Conservation (phyloP, 2,888 invertebrate genomes). For the Acleris literana region DNA sequence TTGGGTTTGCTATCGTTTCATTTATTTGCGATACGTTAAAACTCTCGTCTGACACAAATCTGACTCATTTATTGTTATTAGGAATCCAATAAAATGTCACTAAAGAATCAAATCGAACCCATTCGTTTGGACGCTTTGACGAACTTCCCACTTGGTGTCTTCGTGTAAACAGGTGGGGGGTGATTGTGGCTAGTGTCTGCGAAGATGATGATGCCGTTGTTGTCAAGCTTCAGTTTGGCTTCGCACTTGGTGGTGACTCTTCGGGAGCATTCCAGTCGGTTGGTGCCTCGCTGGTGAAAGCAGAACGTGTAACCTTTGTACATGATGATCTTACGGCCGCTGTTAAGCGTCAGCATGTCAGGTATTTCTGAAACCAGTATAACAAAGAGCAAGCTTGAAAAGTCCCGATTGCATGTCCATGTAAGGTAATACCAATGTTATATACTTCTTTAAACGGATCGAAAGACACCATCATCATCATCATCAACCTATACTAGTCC, state of each 20-base stretch:
- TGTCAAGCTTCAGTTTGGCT: slow-evolving; percentile 32
- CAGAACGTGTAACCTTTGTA: slow-evolving; percentile 38
- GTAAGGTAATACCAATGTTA: too few relatives aligned
- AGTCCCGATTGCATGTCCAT: too few relatives aligned
- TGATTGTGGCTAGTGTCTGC: slow-evolving; percentile 38
- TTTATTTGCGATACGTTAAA: too few relatives aligned
- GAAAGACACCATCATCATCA: too few relatives aligned
- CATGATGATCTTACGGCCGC: slow-evolving; percentile 32
- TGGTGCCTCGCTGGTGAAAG: slow-evolving; percentile 24
- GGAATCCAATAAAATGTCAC: too few relatives aligned
- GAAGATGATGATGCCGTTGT: slow-evolving; percentile 28
- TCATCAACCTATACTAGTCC: too few relatives aligned
- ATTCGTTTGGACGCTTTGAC: slow-evolving; percentile 12
- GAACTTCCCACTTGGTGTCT: slow-evolving; percentile 14
- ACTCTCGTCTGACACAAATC: too few relatives aligned
- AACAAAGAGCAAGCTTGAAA: too few relatives aligned
- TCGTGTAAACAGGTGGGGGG: slow-evolving; percentile 38
- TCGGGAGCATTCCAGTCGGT: slow-evolving; percentile 34
- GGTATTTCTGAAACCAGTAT: slow-evolving; percentile 18
- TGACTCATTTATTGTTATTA: too few relatives aligned
- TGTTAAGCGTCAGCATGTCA: slow-evolving; percentile 14
- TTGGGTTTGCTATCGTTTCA: too few relatives aligned
- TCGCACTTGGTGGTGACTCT: slow-evolving; percentile 28
- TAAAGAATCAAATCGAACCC: neutral
- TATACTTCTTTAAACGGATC: too few relatives aligned